Percentiles rank a stretch among this genome's conserved stretches.
Evolutionary conservation across 2,113 vertebrate species (phyloP).

Genomic region (Prionailurus viverrinus): DNA sequence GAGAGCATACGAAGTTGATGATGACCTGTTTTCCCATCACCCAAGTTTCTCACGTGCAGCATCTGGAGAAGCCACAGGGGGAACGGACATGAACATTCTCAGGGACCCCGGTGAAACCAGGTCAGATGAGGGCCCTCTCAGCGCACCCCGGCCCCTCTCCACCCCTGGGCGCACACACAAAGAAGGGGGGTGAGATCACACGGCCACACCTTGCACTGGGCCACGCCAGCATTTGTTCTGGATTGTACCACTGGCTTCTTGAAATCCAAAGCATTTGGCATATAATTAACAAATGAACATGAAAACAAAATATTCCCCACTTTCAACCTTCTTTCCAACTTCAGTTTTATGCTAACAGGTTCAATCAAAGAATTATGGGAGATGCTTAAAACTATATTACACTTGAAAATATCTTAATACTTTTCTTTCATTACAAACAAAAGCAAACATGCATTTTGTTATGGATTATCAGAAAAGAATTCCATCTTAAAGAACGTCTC

Average conservation of each 20-base stretch:
- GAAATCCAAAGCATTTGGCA: background rate
- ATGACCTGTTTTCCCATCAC: rapidly evolving
- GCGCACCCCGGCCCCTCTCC: too few relatives aligned
- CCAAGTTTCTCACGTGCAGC: rapidly evolving
- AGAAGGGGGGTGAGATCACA: rapidly evolving
- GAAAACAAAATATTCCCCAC: background rate
- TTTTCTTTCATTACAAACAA: background rate
- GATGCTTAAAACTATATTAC: background rate
- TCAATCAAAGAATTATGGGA: background rate
- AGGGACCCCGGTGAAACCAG: background rate
- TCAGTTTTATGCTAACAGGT: background rate
- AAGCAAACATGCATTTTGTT: background rate
- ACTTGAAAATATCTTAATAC: background rate
- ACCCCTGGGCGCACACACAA: rapidly evolving
- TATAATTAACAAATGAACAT: background rate
- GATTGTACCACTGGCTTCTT: background rate
- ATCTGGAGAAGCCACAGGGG: background rate
- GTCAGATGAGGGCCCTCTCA: too few relatives aligned
- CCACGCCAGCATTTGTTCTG: rapidly evolving
- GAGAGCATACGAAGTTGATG: too few relatives aligned
- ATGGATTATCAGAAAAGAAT: background rate
- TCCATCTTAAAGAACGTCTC: background rate
- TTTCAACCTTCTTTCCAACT: background rate
- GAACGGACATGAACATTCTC: rapidly evolving
- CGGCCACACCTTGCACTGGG: rapidly evolving